A percentile compares a stretch with the other conserved stretches of the same genome.
phyloP scores from a whole-genome alignment of 2,797 vertebrate species.

The Lacerta bilineata region DNA sequence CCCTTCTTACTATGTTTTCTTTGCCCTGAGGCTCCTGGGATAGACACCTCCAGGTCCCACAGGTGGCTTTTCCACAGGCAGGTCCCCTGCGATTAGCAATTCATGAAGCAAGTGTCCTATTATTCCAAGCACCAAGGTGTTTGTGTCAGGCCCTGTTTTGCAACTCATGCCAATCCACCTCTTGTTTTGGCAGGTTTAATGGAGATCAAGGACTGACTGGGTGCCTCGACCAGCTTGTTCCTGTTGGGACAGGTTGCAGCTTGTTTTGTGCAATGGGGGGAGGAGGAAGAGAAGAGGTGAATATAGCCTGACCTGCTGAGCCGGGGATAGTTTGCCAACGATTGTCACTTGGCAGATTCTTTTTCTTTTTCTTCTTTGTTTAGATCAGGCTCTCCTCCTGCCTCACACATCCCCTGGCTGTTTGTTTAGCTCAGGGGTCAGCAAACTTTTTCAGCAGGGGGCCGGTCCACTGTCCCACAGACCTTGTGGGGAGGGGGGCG shows the following conservation, averaged over 20 bases:
- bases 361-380: not conserved
- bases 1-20: not conserved
- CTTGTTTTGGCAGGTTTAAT: slow-evolving; percentile 11
- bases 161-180: slow-evolving; percentile 18
- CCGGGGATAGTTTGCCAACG: not conserved
- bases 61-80: too few species aligned
- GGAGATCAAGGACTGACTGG: not conserved
- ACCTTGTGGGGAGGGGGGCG: too few species aligned
- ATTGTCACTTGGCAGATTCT: not conserved
- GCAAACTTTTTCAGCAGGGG: too few species aligned
- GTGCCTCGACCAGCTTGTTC: not conserved
- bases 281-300: not conserved
- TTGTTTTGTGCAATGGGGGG: slow-evolving; percentile 6
- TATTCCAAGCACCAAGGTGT: not conserved
- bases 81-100: too few species aligned
- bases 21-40: too few species aligned
- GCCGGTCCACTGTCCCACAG: too few species aligned
- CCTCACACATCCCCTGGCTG: not conserved
- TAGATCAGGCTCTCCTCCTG: not conserved
- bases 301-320: slow-evolving; percentile 1
- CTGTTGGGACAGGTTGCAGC: slow-evolving; percentile 31
- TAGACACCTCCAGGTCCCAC: too few species aligned
- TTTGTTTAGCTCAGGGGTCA: not conserved
- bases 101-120: not conserved
- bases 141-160: not conserved